These are phyloP conservation scores for Nipponacmea schrenckii DNA, from an alignment of 2,888 invertebrate species.

Conservation along the genomic window DNA sequence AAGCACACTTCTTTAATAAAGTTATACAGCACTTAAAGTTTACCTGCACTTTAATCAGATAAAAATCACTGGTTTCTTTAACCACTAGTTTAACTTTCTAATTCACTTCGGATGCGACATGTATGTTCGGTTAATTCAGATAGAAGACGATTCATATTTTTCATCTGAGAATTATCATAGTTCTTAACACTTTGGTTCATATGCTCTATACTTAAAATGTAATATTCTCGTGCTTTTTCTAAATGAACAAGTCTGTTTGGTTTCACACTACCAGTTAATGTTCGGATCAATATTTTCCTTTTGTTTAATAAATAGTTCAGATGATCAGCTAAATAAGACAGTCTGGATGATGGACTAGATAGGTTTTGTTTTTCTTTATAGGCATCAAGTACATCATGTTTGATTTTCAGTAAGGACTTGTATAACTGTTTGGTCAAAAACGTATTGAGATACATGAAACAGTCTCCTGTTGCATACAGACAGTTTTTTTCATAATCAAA, in stretches of 20 bases:
- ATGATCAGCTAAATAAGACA: neutral
- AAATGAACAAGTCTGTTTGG: neutral
- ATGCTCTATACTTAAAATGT: neutral
- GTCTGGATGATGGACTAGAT: neutral
- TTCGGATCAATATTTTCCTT: neutral
- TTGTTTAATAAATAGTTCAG: neutral
- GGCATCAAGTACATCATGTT: neutral
- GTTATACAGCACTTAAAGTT: too few species aligned
- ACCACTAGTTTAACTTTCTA: neutral
- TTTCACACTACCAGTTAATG: neutral
- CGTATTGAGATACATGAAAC: neutral
- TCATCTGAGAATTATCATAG: neutral
- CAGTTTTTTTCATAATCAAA: constrained; percentile 1
- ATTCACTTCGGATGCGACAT: neutral
- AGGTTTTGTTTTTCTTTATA: neutral
- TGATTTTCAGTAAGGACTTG: neutral
- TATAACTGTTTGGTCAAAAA: neutral
- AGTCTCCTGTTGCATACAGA: neutral
- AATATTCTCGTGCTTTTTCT: neutral
- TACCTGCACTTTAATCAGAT: too few species aligned
- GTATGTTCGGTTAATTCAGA: neutral
- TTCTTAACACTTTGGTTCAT: neutral
- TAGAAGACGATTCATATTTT: neutral
- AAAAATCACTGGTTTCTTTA: too few species aligned
- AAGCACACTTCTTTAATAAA: too few species aligned